A percentile compares a stretch with the other conserved stretches of the same genome.
These are phyloP conservation scores for Sebastes hubbsi DNA, from an alignment of 2,797 vertebrate genomes.

Conservation along the genomic window DNA sequence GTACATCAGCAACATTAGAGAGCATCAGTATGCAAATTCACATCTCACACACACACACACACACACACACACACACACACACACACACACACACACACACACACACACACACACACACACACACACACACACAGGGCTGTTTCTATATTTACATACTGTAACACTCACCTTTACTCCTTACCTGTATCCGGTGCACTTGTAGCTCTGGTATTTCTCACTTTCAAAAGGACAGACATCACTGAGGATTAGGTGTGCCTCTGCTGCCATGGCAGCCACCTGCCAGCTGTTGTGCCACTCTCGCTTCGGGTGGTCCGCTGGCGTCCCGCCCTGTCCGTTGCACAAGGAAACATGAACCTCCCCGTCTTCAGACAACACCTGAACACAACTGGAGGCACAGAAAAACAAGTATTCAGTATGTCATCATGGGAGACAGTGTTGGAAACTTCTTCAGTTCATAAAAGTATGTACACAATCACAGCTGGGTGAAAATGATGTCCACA, in stretches of 20 bases:
- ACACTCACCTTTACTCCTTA: conserved; percentile 77
- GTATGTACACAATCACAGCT: background rate
- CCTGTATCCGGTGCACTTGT: conserved; percentile 96
- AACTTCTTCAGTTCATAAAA: background rate
- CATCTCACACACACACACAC: background rate
- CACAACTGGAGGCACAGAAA: conserved; percentile 78
- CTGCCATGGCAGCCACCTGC: conserved; percentile 93
- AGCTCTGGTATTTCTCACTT: conserved; percentile 80
- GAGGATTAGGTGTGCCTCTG: conserved; percentile 88
- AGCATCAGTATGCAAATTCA: conserved; percentile 2
- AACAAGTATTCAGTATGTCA: background rate
- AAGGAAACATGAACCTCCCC: conserved; percentile 91
- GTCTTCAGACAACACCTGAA: conserved; percentile 84
- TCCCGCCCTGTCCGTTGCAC: conserved; percentile 96
- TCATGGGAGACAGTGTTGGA: background rate
- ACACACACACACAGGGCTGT: background rate
- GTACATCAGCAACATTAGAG: conserved; percentile 39
- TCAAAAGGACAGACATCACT: conserved; percentile 85
- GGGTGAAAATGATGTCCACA: background rate
- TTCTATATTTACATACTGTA: conserved; percentile 12
- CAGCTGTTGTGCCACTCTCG: conserved; percentile 98
- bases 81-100: background rate
- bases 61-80: background rate
- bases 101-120: background rate
- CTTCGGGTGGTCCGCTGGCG: conserved; percentile 87